A percentile compares a stretch with the other conserved stretches of the same genome.
phyloP scores from a whole-genome alignment of 1,140 invertebrate genomes.

The Cardiocondyla obscurior region DNA sequence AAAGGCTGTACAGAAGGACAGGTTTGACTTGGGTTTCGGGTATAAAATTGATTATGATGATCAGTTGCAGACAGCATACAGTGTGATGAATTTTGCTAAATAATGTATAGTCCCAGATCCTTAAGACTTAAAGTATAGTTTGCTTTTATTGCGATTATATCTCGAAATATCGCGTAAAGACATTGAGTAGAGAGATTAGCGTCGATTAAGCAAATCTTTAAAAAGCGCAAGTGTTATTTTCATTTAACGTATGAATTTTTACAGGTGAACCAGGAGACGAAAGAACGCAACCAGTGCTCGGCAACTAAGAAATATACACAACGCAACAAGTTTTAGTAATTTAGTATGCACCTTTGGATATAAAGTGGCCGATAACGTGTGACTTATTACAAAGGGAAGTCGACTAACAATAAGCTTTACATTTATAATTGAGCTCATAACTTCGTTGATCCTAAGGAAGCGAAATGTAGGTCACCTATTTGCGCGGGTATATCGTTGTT shows the following conservation, averaged over 20 bases:
- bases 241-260: conserved; percentile 62
- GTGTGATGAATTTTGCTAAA: conserved; percentile 49
- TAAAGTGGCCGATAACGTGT: conserved; percentile 64
- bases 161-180: conserved; percentile 46
- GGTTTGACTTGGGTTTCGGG: conserved; percentile 77
- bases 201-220: conserved; percentile 35
- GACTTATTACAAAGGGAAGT: conserved; percentile 66
- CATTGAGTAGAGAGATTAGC: conserved; percentile 44
- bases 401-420: conserved; percentile 70
- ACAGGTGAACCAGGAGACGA: conserved; percentile 58
- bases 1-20: conserved; percentile 71
- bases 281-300: conserved; percentile 54
- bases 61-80: conserved; percentile 50
- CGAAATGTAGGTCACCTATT: conserved; percentile 62
- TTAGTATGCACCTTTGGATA: conserved; percentile 69
- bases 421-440: conserved; percentile 64
- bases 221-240: conserved; percentile 42
- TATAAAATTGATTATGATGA: conserved; percentile 71
- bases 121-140: conserved; percentile 48
- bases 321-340: conserved; percentile 71
- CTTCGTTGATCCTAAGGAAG: conserved; percentile 59
- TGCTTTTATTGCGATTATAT: conserved; percentile 52
- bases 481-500: conserved; percentile 59
- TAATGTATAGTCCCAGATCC: conserved; percentile 55
- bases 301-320: conserved; percentile 61